Conservation (phyloP, 2,888 invertebrate species). For the Orchesella flavescens region DNA sequence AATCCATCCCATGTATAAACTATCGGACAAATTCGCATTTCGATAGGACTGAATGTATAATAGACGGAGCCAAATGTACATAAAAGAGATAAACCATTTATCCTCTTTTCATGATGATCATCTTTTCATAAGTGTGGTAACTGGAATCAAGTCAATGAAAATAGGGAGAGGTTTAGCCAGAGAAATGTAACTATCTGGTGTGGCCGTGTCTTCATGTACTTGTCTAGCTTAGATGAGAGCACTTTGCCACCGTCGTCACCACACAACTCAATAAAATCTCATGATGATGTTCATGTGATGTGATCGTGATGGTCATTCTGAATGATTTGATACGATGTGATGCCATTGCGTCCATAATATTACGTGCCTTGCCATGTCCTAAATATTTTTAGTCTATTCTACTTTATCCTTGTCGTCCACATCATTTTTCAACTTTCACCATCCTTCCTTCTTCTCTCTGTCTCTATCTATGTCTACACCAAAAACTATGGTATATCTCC, state of each 20-base stretch:
- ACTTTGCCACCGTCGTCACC: too few relatives aligned
- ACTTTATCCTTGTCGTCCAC: slow-evolving; percentile 49
- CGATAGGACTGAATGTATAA: too few relatives aligned
- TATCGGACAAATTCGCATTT: too few relatives aligned
- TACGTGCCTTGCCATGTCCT: slow-evolving; percentile 22
- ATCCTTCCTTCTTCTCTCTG: neutral
- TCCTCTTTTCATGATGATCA: too few relatives aligned
- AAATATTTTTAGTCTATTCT: slow-evolving; percentile 28
- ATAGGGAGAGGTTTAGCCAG: too few relatives aligned
- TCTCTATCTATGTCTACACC: neutral
- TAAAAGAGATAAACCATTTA: too few relatives aligned
- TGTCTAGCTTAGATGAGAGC: slow-evolving; percentile 1
- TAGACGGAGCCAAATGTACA: too few relatives aligned
- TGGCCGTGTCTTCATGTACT: too few relatives aligned
- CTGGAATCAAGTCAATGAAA: too few relatives aligned
- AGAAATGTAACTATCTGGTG: too few relatives aligned
- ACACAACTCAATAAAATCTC: slow-evolving; percentile 2
- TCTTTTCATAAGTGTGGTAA: too few relatives aligned
- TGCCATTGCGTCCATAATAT: slow-evolving; percentile 35
- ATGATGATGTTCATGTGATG: neutral
- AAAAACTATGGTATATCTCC: neutral
- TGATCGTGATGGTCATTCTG: neutral
- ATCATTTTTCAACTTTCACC: slow-evolving; percentile 57
- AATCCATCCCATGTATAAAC: too few relatives aligned
- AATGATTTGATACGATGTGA: neutral